phyloP scores from a whole-genome alignment of 2,797 vertebrate genomes.

The Semaprochilodus insignis region DNA sequence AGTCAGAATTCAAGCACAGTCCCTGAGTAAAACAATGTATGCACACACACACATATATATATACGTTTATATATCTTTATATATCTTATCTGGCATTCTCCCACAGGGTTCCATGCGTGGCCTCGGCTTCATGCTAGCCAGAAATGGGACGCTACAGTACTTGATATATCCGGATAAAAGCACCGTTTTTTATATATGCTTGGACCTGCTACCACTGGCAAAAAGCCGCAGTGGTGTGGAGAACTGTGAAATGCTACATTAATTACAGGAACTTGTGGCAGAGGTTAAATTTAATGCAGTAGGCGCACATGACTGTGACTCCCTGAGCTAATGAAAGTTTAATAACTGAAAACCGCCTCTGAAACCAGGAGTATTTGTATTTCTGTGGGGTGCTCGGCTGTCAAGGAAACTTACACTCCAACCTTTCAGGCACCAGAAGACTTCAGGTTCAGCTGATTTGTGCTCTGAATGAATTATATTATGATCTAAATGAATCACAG shows the following conservation, averaged over 20 bases:
- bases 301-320: constrained; percentile 10
- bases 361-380: constrained; percentile 29
- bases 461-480: neutral
- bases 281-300: constrained; percentile 43
- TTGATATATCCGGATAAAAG: too few species aligned
- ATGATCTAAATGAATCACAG: constrained; percentile 23
- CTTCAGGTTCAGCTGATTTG: neutral
- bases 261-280: constrained; percentile 30
- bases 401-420: constrained; percentile 15
- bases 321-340: constrained; percentile 44
- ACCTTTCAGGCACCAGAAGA: constrained; percentile 6
- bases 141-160: too few species aligned
- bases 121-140: too few species aligned
- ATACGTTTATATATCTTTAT: too few species aligned
- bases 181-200: too few species aligned
- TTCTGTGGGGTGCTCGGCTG: constrained; percentile 18
- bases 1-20: too few species aligned
- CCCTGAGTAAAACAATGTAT: too few species aligned
- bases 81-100: too few species aligned
- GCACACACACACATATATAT: too few species aligned
- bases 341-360: constrained; percentile 40
- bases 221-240: neutral
- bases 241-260: constrained; percentile 43
- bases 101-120: too few species aligned
- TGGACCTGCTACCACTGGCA: neutral